Evolutionary conservation across 2,113 vertebrate genomes (phyloP).

Genomic region (Amblyopsis rosae): DNA sequence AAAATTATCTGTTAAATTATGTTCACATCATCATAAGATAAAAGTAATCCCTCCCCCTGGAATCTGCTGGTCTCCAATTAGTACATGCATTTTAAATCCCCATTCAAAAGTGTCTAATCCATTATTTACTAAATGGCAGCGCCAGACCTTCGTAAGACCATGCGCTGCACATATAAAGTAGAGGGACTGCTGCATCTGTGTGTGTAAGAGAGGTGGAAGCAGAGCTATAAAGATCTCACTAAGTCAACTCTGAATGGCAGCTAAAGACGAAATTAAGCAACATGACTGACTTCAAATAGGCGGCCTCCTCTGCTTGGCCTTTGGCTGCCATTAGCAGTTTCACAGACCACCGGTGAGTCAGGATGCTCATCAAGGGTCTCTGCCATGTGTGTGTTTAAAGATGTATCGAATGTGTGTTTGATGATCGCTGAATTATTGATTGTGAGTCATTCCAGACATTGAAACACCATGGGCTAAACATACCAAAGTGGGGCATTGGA

Average conservation of each 20-base stretch:
- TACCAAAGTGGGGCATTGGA: constrained; percentile 63
- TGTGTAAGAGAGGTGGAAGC: constrained; percentile 25
- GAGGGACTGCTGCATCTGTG: constrained; percentile 55
- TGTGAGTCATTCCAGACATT: constrained; percentile 55
- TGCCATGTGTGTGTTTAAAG: constrained; percentile 63
- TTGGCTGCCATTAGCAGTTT: constrained; percentile 62
- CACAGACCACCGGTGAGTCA: constrained; percentile 52
- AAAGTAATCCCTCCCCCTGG: constrained; percentile 80
- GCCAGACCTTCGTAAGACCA: constrained; percentile 78
- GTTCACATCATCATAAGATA: constrained; percentile 85
- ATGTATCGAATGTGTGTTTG: constrained; percentile 70
- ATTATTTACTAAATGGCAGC: constrained; percentile 82
- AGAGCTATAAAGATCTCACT: constrained; percentile 60
- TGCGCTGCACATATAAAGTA: constrained; percentile 77
- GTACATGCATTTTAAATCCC: constrained; percentile 78
- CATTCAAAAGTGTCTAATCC: constrained; percentile 82
- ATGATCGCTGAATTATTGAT: constrained; percentile 77
- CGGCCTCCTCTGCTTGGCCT: constrained; percentile 56
- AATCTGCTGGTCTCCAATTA: constrained; percentile 82
- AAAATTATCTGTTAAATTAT: constrained; percentile 84
- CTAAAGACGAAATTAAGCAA: constrained; percentile 66
- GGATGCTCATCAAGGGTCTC: constrained; percentile 62
- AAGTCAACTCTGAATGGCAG: constrained; percentile 50
- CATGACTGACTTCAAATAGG: constrained; percentile 60
- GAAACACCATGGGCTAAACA: constrained; percentile 71